Evolutionary conservation across 2,113 vertebrate genomes (phyloP).

Genomic region (Leptosomus discolor): DNA sequence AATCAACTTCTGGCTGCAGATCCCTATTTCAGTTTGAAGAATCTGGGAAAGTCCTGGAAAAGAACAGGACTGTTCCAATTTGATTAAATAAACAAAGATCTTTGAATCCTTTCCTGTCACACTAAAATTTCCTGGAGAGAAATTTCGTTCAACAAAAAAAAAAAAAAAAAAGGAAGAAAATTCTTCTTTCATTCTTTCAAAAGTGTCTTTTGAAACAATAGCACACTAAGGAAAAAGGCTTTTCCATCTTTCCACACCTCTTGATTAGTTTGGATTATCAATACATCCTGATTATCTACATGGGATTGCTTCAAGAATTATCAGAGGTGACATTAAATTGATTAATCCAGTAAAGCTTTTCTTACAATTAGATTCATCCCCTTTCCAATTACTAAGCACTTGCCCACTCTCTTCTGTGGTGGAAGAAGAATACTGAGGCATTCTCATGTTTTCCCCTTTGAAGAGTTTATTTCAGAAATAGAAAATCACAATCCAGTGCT

Average conservation of each 20-base stretch:
- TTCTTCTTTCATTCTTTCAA: background rate
- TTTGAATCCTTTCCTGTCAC: background rate
- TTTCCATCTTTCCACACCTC: constrained; percentile 3
- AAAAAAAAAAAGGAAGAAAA: background rate
- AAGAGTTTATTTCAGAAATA: background rate
- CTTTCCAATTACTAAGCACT: constrained; percentile 24
- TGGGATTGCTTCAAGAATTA: constrained; percentile 46
- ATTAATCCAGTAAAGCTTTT: constrained; percentile 61
- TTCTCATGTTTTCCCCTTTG: background rate
- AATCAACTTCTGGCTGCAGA: background rate
- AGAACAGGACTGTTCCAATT: background rate
- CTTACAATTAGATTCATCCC: constrained; percentile 47
- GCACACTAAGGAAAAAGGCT: background rate
- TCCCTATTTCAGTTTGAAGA: background rate
- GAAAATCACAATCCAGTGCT: background rate
- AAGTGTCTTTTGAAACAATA: background rate
- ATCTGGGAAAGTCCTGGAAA: background rate
- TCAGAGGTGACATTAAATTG: constrained; percentile 60
- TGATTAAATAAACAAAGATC: background rate
- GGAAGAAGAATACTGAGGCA: background rate
- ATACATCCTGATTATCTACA: constrained; percentile 51
- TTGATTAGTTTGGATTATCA: constrained; percentile 57
- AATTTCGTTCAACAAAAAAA: background rate
- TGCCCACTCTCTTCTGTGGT: background rate
- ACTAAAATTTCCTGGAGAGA: background rate